phyloP scores from a whole-genome alignment of 2,888 invertebrate species.

The Dascillus cervinus region DNA sequence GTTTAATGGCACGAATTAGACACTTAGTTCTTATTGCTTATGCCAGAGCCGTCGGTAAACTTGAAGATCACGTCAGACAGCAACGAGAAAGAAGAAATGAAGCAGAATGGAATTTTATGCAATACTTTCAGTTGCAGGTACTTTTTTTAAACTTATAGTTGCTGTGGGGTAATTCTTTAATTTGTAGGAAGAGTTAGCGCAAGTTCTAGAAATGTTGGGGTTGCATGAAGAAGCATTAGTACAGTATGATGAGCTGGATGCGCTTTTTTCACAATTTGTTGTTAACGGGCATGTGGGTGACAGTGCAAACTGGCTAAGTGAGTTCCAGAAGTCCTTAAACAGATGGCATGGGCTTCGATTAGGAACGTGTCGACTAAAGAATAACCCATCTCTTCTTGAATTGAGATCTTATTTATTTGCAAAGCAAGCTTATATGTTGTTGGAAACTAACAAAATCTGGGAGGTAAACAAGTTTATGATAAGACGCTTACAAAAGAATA shows the following conservation, averaged over 20 bases:
- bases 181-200: slow-evolving; percentile 86
- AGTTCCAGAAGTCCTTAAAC: slow-evolving; percentile 71
- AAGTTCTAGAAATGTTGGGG: slow-evolving; percentile 89
- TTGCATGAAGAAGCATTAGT: slow-evolving; percentile 90
- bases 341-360: slow-evolving; percentile 78
- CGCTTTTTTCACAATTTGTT: slow-evolving; percentile 92
- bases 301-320: slow-evolving; percentile 72
- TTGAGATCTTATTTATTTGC: slow-evolving; percentile 91
- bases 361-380: slow-evolving; percentile 54
- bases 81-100: slow-evolving; percentile 87
- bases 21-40: slow-evolving; percentile 79
- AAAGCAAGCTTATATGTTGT: slow-evolving; percentile 81
- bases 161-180: background rate
- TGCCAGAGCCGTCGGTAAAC: slow-evolving; percentile 74
- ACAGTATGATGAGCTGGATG: slow-evolving; percentile 96
- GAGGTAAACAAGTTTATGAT: slow-evolving; percentile 52
- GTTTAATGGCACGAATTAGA: slow-evolving; percentile 73
- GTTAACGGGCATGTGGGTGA: slow-evolving; percentile 87
- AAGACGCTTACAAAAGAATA: too few relatives aligned
- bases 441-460: slow-evolving; percentile 67
- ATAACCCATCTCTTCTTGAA: slow-evolving; percentile 68
- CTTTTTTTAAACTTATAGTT: slow-evolving; percentile 8
- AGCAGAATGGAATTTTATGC: slow-evolving; percentile 87
- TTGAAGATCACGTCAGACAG: slow-evolving; percentile 85
- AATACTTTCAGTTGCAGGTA: slow-evolving; percentile 88